These are phyloP conservation scores for Mus spretus DNA, from an alignment of 2,797 vertebrate species.

Conservation along the genomic window DNA sequence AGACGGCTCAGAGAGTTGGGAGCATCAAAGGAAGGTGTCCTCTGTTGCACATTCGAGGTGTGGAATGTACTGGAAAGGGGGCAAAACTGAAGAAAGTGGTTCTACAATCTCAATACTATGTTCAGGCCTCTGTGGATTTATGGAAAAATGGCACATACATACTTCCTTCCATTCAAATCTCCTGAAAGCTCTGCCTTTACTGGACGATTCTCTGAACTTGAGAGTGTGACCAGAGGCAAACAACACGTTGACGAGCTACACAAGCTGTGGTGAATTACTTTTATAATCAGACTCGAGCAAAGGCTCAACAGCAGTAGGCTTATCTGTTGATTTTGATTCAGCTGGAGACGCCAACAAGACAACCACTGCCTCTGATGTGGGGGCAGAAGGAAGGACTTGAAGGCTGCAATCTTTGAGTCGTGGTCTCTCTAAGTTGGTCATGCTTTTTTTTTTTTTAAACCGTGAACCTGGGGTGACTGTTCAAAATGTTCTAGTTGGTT, in stretches of 20 bases:
- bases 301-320: constrained; percentile 77
- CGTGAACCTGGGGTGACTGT: constrained; percentile 80
- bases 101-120: constrained; percentile 32
- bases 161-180: constrained; percentile 43
- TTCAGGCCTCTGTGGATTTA: constrained; percentile 65
- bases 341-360: constrained; percentile 37
- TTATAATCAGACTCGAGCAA: constrained; percentile 63
- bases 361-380: constrained; percentile 3
- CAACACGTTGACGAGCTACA: constrained; percentile 65
- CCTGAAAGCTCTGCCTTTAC: constrained; percentile 37
- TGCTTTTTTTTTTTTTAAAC: constrained; percentile 77
- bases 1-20: constrained; percentile 54
- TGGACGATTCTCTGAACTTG: constrained; percentile 49
- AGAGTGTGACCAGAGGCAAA: constrained; percentile 52
- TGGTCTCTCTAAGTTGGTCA: constrained; percentile 32
- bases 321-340: constrained; percentile 75
- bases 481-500: constrained; percentile 79
- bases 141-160: not conserved
- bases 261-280: constrained; percentile 55
- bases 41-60: constrained; percentile 44
- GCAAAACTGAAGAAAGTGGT: constrained; percentile 22
- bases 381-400: not conserved
- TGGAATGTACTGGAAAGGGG: constrained; percentile 33
- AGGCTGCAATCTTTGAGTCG: not conserved
- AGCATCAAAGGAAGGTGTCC: not conserved